Evolutionary conservation across 2,888 invertebrate species (phyloP).

Genomic region (Furcula furcula): DNA sequence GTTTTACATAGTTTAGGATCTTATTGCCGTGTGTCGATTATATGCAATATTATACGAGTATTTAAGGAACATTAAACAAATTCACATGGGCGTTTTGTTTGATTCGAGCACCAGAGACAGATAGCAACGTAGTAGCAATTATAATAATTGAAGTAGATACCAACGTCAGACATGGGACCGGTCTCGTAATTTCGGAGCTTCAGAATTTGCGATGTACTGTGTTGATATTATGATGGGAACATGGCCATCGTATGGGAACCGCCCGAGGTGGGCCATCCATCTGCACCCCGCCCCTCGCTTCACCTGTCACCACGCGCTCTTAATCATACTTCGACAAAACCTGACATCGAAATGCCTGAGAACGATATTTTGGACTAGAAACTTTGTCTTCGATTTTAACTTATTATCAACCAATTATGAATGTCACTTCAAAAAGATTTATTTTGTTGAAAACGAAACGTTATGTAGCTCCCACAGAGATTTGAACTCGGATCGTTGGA

Average conservation of each 20-base stretch:
- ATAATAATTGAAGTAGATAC: background rate
- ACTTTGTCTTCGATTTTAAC: constrained; percentile 2
- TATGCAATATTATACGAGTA: no score
- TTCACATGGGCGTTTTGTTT: no score
- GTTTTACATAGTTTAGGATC: no score
- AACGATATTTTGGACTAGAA: constrained; percentile 33
- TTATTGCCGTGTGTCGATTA: no score
- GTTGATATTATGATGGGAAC: constrained; percentile 32
- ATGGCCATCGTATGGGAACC: constrained; percentile 58
- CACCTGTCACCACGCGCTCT: constrained; percentile 50
- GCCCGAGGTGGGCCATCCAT: constrained; percentile 65
- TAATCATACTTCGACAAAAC: constrained; percentile 52
- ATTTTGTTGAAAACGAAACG: background rate
- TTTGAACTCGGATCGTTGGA: constrained; percentile 72
- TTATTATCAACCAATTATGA: background rate
- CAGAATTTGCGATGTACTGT: constrained; percentile 34
- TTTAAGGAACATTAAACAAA: no score
- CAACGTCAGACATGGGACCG: constrained; percentile 7
- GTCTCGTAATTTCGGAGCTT: constrained; percentile 25
- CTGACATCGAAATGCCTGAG: constrained; percentile 37
- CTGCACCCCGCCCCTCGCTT: constrained; percentile 33
- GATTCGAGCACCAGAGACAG: no score
- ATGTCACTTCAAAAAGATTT: background rate
- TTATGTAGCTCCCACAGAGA: constrained; percentile 59
- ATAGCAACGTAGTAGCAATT: no score